A percentile compares a stretch with the other conserved stretches of the same genome.
Conservation (phyloP, 2,797 vertebrate genomes). For the Malacoctenus gilli region DNA sequence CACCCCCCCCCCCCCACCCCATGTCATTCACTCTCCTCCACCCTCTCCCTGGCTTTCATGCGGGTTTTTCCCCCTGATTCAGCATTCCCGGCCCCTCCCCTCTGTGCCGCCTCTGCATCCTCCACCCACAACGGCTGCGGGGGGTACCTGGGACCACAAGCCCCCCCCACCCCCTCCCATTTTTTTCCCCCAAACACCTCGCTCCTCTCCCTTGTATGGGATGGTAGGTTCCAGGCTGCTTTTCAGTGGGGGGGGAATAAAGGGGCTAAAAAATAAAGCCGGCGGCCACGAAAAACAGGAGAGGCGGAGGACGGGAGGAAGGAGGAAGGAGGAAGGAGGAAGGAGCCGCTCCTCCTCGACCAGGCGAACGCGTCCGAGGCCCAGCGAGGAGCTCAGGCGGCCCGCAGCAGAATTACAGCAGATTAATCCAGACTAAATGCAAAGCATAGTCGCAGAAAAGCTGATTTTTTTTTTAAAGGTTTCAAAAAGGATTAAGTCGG, state of each 20-base stretch:
- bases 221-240: constrained; percentile 88
- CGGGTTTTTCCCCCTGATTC: constrained; percentile 79
- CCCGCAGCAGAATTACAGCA: too few relatives aligned
- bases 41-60: constrained; percentile 70
- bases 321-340: constrained; percentile 22
- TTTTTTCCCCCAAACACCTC: too few relatives aligned
- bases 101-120: constrained; percentile 53
- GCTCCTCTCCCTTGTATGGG: constrained; percentile 87
- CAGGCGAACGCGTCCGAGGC: too few relatives aligned
- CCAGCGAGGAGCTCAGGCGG: too few relatives aligned
- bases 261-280: constrained; percentile 68
- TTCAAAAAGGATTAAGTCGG: too few relatives aligned
- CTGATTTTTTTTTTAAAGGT: too few relatives aligned
- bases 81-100: constrained; percentile 75
- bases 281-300: constrained; percentile 72
- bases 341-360: too few relatives aligned
- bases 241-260: constrained; percentile 64
- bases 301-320: constrained; percentile 44
- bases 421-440: too few relatives aligned
- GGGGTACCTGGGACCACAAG: too few relatives aligned
- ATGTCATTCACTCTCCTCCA: constrained; percentile 59
- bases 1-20: constrained; percentile 44
- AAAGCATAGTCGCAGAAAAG: too few relatives aligned
- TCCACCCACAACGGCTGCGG: constrained; percentile 51
- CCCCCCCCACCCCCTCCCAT: too few relatives aligned